These are phyloP conservation scores for Ips typographus DNA, from an alignment of 1,140 invertebrate species.

Conservation along the genomic window DNA sequence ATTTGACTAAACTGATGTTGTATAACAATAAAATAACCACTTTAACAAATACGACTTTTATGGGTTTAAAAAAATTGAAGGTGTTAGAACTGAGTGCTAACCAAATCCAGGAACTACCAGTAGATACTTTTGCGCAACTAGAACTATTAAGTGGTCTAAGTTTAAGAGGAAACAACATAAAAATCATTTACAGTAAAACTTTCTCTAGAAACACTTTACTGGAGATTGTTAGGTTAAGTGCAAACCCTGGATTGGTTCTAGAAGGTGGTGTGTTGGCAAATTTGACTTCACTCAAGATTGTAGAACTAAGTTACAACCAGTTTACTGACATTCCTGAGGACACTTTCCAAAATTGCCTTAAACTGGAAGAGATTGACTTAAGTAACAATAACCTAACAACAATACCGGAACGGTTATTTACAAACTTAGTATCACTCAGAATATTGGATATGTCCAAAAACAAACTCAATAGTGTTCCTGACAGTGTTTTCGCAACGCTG, in stretches of 20 bases:
- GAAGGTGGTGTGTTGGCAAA: constrained; percentile 19
- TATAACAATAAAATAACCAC: constrained; percentile 31
- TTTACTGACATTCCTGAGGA: constrained; percentile 6
- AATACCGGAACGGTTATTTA: constrained; percentile 15
- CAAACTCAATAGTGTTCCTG: not conserved
- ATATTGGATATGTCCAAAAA: constrained; percentile 20
- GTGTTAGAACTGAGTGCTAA: constrained; percentile 31
- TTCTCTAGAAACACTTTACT: constrained; percentile 18
- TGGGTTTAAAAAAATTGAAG: constrained; percentile 23
- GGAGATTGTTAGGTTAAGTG: constrained; percentile 12
- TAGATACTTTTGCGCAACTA: constrained; percentile 22
- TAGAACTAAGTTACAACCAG: constrained; percentile 11
- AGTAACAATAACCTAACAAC: constrained; percentile 3
- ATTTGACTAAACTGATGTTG: constrained; percentile 26
- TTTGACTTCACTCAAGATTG: constrained; percentile 1
- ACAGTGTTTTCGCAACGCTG: not conserved
- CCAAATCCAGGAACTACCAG: constrained; percentile 12
- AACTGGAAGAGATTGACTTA: constrained; percentile 15
- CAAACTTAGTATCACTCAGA: not conserved
- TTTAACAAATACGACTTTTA: constrained; percentile 26
- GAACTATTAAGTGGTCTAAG: constrained; percentile 4
- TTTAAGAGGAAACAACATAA: constrained; percentile 14
- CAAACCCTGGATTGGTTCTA: constrained; percentile 14
- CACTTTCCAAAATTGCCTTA: constrained; percentile 10
- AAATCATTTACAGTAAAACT: not conserved